These are phyloP conservation scores for Rugalucina vietnamica DNA, from an alignment of 2,888 invertebrate genomes.

Conservation along the genomic window DNA sequence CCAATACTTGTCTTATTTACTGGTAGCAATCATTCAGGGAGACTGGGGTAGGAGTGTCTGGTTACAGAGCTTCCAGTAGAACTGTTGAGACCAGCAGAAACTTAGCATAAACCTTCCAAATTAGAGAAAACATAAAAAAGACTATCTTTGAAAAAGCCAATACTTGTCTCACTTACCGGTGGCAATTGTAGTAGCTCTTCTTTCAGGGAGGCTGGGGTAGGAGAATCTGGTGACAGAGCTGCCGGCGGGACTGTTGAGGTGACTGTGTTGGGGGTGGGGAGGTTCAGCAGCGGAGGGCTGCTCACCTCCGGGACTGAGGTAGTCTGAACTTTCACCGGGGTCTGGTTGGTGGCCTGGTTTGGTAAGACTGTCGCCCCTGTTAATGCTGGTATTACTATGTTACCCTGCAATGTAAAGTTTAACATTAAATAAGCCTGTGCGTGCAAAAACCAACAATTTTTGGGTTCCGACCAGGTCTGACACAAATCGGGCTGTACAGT, in stretches of 20 bases:
- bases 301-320: constrained; percentile 28
- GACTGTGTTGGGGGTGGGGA: not conserved
- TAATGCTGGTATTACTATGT: constrained; percentile 36
- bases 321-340: not conserved
- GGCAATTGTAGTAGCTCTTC: constrained; percentile 27
- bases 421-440: too few species aligned
- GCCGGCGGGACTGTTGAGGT: not conserved
- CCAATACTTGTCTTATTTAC: too few species aligned
- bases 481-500: too few species aligned
- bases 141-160: too few species aligned
- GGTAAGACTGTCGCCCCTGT: constrained; percentile 35
- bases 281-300: not conserved
- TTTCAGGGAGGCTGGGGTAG: not conserved
- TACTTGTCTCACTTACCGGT: constrained; percentile 22
- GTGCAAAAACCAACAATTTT: too few species aligned
- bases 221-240: not conserved
- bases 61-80: too few species aligned
- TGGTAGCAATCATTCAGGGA: constrained; percentile 19
- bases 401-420: not conserved
- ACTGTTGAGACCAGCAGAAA: too few species aligned
- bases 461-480: too few species aligned
- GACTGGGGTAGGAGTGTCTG: not conserved
- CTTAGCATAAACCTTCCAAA: too few species aligned
- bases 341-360: not conserved
- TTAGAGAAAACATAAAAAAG: too few species aligned